Evolutionary conservation across 2,888 invertebrate genomes (phyloP), one percentile per base, ranked within the genome.

Genomic region (Agrotis segetum): DNA sequence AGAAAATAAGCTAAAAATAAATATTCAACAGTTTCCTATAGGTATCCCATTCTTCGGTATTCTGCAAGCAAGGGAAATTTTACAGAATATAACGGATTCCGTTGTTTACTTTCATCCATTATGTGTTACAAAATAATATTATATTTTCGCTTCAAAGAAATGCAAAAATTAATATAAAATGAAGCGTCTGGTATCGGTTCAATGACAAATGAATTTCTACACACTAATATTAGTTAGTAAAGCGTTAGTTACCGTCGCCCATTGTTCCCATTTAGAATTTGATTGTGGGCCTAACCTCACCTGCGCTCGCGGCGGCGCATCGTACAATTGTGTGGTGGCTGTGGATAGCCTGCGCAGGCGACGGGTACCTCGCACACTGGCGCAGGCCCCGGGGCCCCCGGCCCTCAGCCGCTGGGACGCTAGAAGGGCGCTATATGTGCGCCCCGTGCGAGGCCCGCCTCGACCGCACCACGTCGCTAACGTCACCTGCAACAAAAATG

Each of bases 281-380:
- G 73, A 77, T 83, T 77, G 70, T 74, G 81, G 82, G 85, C 88
- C 95, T 94, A 89, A 95, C 96, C 96, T 95, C 94, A 96, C 96
- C 96, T 96, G 94, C 91, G 95, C 94, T 91, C 95, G 88, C 46
- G 94, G 92, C 63, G 93, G 93, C 82, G 93, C 93, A 82, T 95
- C 96, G 76, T 90, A 94, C 24, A 95, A 89, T 74, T 94, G 94
- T 9, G 95, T 93, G 63, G 94, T 93, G 60, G 94, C 95, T 7
- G 95, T 94, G n/a, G 94, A 94, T 1, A 94, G 89, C 0, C 95
- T 87, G 65, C 91, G 92, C 64, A 95, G 87, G 16, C 92, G 89
- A 0, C 93, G 92, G 2, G 92, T 87, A 34, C 90, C 88, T 3
- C 87, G 85, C 11, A 87, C 89, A 1, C 92, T 87, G 55, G 90